Evolutionary conservation across 1,140 invertebrate genomes (phyloP).

Genomic region (Rhyzopertha dominica): DNA sequence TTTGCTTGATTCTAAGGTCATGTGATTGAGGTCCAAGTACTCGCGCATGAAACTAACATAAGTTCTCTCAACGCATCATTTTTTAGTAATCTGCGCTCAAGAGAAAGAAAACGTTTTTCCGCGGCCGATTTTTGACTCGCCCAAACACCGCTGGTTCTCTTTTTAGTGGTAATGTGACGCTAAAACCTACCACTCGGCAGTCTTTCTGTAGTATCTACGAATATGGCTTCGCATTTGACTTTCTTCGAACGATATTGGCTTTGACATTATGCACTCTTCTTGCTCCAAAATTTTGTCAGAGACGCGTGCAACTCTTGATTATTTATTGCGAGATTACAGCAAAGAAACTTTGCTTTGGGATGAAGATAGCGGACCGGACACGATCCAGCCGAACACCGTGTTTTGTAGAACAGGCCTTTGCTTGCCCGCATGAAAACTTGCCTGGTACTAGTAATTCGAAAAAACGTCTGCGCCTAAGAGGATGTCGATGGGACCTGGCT

Average conservation of each 20-base stretch:
- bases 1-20: constrained; percentile 7
- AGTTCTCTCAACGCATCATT: constrained; percentile 17
- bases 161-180: constrained; percentile 24
- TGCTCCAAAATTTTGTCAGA: constrained; percentile 27
- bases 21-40: constrained; percentile 12
- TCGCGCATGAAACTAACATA: constrained; percentile 16
- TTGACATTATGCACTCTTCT: constrained; percentile 19
- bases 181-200: constrained; percentile 16
- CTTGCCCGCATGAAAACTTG: too few species aligned
- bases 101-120: constrained; percentile 32
- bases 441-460: too few species aligned
- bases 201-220: constrained; percentile 10
- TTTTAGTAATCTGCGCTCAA: constrained; percentile 34
- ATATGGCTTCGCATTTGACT: constrained; percentile 22
- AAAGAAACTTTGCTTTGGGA: too few species aligned
- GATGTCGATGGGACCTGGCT: too few species aligned
- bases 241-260: constrained; percentile 11
- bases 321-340: too few species aligned
- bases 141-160: constrained; percentile 24
- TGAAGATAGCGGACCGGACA: too few species aligned
- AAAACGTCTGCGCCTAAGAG: too few species aligned
- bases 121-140: constrained; percentile 29
- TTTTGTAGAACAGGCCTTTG: too few species aligned
- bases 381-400: too few species aligned
- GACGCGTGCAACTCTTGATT: too few species aligned